Base-by-base conservation (phyloP, 2,113 vertebrate genomes). In the Prunella himalayana region DNA sequence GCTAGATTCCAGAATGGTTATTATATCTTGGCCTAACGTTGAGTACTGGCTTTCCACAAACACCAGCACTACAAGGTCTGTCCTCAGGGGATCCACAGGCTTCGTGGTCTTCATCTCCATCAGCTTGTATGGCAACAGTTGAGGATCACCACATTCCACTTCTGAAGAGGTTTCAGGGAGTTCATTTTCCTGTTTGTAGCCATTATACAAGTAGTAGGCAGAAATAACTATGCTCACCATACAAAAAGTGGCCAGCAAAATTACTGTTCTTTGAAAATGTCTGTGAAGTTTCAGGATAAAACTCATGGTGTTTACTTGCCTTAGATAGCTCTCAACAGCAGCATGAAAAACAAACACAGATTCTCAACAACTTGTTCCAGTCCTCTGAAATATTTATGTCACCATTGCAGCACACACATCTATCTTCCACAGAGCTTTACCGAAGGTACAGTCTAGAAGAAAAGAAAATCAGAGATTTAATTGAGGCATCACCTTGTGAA, bases 21-120 rank as follows among this genome's bases (percentile, higher is more conserved):
- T 90, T 63, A 98, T 98, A 59, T 98, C 98, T 94, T 98, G 98
- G 54, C 98, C 98, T 68, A 98, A 96, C 0, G 97, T 59, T 23
- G 98, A 98, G 69, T 98, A 98, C 68, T 98, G 98, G 91, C 98
- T 98, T 81, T 98, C 98, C 96, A 98, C 98, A 96, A 98, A 98
- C 64, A 98, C 98, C 71, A 98, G 97, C 59, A 98, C 97, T 12
- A 97, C 92, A 28, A 98, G 96, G 21, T 98, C 98, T 54, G 98
- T 98, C 88, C 96, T 97, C 15, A 93, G 64, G 20, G 97, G 92
- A 56, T 97, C 97, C 15, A 95, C 2, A 25, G 97, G 69, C 92
- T 96, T 98, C 49, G 28, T 5, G 21, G 81, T 92, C 96, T 97
- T 98, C 94, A 92, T 89, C 54, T 97, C 97, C 94, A 93, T 56